A percentile compares a stretch with the other conserved stretches of the same genome.
phyloP scores from a whole-genome alignment of 2,113 vertebrate species.

The Microcebus tavaratra region DNA sequence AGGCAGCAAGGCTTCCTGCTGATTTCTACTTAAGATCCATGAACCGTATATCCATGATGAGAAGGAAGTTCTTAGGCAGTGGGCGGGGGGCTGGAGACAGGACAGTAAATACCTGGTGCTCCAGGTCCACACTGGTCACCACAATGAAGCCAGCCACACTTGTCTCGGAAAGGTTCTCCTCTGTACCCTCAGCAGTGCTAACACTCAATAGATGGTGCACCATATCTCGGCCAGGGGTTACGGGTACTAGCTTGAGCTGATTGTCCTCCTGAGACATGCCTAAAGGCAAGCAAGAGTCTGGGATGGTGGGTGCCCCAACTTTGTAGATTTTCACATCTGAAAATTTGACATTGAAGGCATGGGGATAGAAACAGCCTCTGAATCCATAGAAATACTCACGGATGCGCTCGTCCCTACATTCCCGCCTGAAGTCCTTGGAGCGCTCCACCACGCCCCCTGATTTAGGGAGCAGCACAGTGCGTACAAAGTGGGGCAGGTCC shows the following conservation, averaged over 20 bases:
- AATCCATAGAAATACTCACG: slow-evolving; percentile 98
- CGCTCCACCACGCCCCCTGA: slow-evolving; percentile 96
- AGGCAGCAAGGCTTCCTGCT: not conserved
- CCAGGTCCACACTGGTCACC: slow-evolving; percentile 94
- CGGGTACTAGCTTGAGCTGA: slow-evolving; percentile 97
- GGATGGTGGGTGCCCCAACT: slow-evolving; percentile 97
- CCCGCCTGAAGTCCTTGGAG: slow-evolving; percentile 95
- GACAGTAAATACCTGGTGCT: slow-evolving; percentile 95
- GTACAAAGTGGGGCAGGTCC: slow-evolving; percentile 97
- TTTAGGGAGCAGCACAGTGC: slow-evolving; percentile 95
- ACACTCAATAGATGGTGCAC: slow-evolving; percentile 97
- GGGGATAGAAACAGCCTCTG: slow-evolving; percentile 95
- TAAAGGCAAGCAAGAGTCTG: slow-evolving; percentile 96
- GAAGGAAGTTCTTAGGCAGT: slow-evolving; percentile 94
- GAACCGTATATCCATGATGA: slow-evolving; percentile 99
- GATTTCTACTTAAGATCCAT: slow-evolving; percentile 93
- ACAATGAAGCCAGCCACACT: slow-evolving; percentile 98
- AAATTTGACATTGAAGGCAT: slow-evolving; percentile 97
- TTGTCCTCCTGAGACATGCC: slow-evolving; percentile 99
- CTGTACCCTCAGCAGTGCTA: slow-evolving; percentile 91
- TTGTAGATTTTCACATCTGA: slow-evolving; percentile 98
- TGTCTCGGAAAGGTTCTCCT: slow-evolving; percentile 91
- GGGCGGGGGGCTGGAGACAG: slow-evolving; percentile 95
- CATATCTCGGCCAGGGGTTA: slow-evolving; percentile 96
- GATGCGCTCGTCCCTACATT: slow-evolving; percentile 94